These are phyloP conservation scores for Orthosia cruda DNA, from an alignment of 2,888 invertebrate species.

Conservation along the genomic window DNA sequence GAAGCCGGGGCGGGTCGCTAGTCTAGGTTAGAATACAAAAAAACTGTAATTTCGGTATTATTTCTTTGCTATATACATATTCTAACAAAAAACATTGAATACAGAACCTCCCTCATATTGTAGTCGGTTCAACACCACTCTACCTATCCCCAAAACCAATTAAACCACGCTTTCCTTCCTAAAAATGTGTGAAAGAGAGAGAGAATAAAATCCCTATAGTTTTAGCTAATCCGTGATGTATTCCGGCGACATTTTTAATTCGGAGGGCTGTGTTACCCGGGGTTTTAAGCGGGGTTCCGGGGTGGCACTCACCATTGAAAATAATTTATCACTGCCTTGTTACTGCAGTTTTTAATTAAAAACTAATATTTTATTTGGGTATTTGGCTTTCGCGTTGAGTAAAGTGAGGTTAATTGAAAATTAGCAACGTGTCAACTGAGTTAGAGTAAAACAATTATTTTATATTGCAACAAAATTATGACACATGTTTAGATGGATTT, in stretches of 20 bases:
- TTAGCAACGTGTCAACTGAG: background rate
- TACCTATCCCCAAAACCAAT: conserved; percentile 19
- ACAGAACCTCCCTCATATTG: background rate
- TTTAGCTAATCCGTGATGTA: conserved; percentile 61
- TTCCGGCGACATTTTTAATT: conserved; percentile 61
- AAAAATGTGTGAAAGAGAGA: conserved; percentile 39
- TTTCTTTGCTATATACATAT: background rate
- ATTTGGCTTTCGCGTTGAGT: background rate
- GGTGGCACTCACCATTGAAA: conserved; percentile 54
- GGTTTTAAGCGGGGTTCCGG: conserved; percentile 52
- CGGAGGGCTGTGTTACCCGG: conserved; percentile 48
- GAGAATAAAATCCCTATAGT: conserved; percentile 46
- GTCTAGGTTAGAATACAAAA: background rate
- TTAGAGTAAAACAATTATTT: background rate
- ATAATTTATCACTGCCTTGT: conserved; percentile 56
- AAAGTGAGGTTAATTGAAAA: background rate
- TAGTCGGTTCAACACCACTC: conserved; percentile 1
- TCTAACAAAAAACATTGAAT: background rate
- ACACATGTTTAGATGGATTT: too few species aligned
- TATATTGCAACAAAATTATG: too few species aligned
- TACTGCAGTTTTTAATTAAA: conserved; percentile 49
- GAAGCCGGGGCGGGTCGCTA: too few species aligned
- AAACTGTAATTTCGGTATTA: background rate
- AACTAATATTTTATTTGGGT: conserved; percentile 45
- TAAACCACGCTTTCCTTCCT: conserved; percentile 18